phyloP scores from a whole-genome alignment of 2,797 vertebrate species.

The Chloroceryle amazona region DNA sequence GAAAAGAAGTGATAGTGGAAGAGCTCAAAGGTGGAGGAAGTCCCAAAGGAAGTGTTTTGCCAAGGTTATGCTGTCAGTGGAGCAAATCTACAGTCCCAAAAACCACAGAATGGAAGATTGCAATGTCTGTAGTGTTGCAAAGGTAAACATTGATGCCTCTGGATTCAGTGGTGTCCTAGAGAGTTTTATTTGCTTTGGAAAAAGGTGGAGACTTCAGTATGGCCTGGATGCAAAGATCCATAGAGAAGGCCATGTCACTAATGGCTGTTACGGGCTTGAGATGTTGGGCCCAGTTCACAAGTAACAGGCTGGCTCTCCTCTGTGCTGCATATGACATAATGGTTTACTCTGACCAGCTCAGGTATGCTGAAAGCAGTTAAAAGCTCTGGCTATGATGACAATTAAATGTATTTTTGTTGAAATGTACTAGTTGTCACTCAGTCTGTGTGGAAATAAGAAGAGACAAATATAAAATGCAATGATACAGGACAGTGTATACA shows the following conservation, averaged over 20 bases:
- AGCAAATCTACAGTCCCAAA: rapidly evolving
- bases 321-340: not conserved
- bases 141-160: not conserved
- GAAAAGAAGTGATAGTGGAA: not conserved
- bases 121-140: not conserved
- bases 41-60: not conserved
- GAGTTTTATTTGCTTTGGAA: not conserved
- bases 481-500: not conserved
- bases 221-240: not conserved
- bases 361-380: not conserved
- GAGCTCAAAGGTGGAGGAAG: not conserved
- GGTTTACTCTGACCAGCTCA: not conserved
- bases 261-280: not conserved
- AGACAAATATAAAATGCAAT: not conserved
- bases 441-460: not conserved
- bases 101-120: not conserved
- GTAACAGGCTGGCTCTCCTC: not conserved
- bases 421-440: not conserved
- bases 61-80: not conserved
- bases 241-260: not conserved
- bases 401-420: not conserved
- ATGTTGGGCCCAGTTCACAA: not conserved
- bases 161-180: not conserved
- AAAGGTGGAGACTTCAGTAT: not conserved
- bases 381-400: not conserved